These are phyloP conservation scores for Reticulitermes lucifugus DNA, from an alignment of 2,888 invertebrate species.

Conservation along the genomic window DNA sequence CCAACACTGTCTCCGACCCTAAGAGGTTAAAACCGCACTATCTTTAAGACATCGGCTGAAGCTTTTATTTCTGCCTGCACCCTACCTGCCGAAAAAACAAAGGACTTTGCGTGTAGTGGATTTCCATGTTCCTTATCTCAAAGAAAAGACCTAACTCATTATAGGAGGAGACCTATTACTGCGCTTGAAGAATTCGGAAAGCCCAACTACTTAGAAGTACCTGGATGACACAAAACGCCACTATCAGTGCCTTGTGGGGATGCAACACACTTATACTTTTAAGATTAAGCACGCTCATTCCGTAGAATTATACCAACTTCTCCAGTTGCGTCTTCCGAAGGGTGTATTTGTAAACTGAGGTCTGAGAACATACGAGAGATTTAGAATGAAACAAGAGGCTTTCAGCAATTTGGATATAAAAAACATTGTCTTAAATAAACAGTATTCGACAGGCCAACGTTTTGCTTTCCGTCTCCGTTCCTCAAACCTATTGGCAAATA, in stretches of 20 bases:
- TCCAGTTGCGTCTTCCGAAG: not conserved
- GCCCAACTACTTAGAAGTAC: not conserved
- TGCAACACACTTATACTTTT: conserved; percentile 26
- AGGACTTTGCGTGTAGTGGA: not conserved
- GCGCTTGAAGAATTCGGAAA: not conserved
- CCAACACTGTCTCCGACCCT: too few relatives aligned
- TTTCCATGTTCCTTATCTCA: conserved; percentile 17
- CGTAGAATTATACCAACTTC: not conserved
- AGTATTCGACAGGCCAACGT: too few relatives aligned
- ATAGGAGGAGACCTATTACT: not conserved
- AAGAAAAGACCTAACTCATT: conserved; percentile 1
- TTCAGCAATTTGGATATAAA: not conserved
- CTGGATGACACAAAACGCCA: not conserved
- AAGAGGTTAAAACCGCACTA: not conserved
- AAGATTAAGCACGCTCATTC: not conserved
- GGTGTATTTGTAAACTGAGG: not conserved
- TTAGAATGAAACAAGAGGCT: not conserved
- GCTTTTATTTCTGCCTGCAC: not conserved
- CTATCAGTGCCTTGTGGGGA: not conserved
- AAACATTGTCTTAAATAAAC: not conserved
- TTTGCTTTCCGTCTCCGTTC: too few relatives aligned
- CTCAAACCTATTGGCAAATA: too few relatives aligned
- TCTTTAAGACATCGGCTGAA: not conserved
- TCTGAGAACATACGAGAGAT: not conserved
- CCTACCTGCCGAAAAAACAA: conserved; percentile 12